Base-by-base conservation (phyloP, 2,113 vertebrate genomes). In the Paracanthobrama guichenoti region DNA sequence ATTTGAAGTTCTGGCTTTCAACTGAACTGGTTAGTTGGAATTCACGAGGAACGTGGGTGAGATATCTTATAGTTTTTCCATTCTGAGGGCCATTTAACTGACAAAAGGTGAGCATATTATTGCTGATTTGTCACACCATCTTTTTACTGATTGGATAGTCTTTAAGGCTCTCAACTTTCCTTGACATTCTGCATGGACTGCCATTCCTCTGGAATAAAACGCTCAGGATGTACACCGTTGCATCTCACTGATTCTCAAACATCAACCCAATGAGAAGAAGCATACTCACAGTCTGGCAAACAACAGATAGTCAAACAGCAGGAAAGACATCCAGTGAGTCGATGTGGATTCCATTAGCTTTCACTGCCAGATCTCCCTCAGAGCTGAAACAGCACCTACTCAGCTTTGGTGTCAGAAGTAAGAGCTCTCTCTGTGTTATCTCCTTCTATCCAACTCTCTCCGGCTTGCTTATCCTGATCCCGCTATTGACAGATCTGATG, bases 401-500 rank as follows among this genome's bases (percentile, higher is more conserved):
- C 31, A n/a, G 53, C 75, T 64, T 46, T 28, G 22, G 83, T 71
- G 73, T 60, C 73, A 78, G 74, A 85, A 80, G 86, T 87, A 79
- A 85, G 60, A 26, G 42, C 42, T 28, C 31, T 83, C 53, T 59
- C 42, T 50, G 0, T 72, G 53, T 79, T 31, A 57, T 73, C 26
- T 83, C 31, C 66, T 6, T 78, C 60, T 77, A 11, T 59, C 18
- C 35, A 4, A 39, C 24, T 81, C 72, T 57, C n/a, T 82, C 78
- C 53, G 31, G 24, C 74, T 64, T 50, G 39, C 67, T 62, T 73
- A 28, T 31, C 44, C 60, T 74, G 20, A 64, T 81, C 22, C 57
- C 3, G 31, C 3, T 46, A 53, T 75, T 35, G 22, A 66, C 31
- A 62, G 28, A 7, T 24, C 28, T 66, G 13, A 84, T 69, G 31